phyloP scores from a whole-genome alignment of 2,797 vertebrate species.

The Chelon labrosus region DNA sequence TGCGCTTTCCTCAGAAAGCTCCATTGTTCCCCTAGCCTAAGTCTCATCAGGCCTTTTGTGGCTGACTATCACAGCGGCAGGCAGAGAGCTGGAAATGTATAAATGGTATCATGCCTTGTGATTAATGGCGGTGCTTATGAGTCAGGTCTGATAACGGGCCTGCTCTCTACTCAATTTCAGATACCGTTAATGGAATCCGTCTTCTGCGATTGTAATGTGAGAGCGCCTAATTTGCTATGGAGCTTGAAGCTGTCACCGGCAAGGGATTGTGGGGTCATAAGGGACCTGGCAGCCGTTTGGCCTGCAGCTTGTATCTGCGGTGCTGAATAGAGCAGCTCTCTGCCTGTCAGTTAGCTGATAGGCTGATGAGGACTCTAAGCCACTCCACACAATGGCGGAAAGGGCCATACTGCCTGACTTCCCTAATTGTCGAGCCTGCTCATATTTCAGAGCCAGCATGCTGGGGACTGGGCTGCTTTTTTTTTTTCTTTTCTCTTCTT shows the following conservation, averaged over 20 bases:
- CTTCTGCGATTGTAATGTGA: constrained; percentile 99
- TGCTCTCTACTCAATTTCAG: constrained; percentile 99
- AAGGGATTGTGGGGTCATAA: constrained; percentile 99
- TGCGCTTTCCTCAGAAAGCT: constrained; percentile 99
- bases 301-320: constrained; percentile 99
- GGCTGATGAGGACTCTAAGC: constrained; percentile 99
- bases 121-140: constrained; percentile 99
- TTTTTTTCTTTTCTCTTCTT: constrained; percentile 53
- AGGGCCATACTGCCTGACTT: constrained; percentile 98
- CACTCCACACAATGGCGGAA: constrained; percentile 97
- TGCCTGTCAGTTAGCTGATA: constrained; percentile 99
- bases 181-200: constrained; percentile 99
- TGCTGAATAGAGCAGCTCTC: constrained; percentile 99
- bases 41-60: constrained; percentile 99
- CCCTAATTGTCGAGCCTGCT: constrained; percentile 99
- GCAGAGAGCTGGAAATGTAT: constrained; percentile 99
- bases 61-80: constrained; percentile 99
- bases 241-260: constrained; percentile 99
- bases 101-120: constrained; percentile 99
- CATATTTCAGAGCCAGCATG: constrained; percentile 96
- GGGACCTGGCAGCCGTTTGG: constrained; percentile 99
- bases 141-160: constrained; percentile 99
- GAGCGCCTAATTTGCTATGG: constrained; percentile 99
- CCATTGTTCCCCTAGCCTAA: constrained; percentile 99
- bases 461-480: constrained; percentile 81